Evolutionary conservation across 2,113 vertebrate species (phyloP).

Genomic region (Procavia capensis): DNA sequence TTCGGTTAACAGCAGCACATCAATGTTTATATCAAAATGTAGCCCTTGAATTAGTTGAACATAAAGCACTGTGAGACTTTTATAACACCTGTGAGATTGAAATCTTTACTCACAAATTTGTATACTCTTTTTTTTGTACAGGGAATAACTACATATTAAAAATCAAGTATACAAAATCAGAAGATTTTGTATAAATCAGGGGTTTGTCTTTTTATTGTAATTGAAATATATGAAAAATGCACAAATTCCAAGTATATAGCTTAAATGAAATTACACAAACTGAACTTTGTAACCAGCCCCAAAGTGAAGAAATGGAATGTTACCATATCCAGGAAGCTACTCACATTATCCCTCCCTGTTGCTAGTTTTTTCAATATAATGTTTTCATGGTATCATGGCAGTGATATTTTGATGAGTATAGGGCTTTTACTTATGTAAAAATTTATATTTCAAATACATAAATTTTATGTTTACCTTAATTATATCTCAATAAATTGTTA

Average conservation of each 20-base stretch:
- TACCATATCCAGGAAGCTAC: not conserved
- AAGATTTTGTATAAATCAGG: not conserved
- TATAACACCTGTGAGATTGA: not conserved
- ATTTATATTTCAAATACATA: not conserved
- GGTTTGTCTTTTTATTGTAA: not conserved
- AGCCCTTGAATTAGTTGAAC: not conserved
- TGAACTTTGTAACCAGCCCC: accelerated
- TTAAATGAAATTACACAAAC: not conserved
- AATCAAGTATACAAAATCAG: not conserved
- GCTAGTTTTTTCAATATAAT: not conserved
- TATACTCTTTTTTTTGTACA: not conserved
- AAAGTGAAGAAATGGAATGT: not conserved
- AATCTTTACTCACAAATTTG: slow-evolving; percentile 13
- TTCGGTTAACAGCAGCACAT: not conserved
- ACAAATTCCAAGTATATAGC: not conserved
- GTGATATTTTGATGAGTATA: not conserved
- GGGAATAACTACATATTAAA: not conserved
- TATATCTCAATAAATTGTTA: not conserved
- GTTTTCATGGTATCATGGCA: not conserved
- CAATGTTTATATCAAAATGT: not conserved
- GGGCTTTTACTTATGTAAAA: not conserved
- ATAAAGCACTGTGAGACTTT: not conserved
- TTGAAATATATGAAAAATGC: not conserved
- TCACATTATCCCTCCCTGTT: not conserved
- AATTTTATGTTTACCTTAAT: not conserved